phyloP scores from a whole-genome alignment of 2,888 invertebrate genomes.

The Galeruca laticollis region DNA sequence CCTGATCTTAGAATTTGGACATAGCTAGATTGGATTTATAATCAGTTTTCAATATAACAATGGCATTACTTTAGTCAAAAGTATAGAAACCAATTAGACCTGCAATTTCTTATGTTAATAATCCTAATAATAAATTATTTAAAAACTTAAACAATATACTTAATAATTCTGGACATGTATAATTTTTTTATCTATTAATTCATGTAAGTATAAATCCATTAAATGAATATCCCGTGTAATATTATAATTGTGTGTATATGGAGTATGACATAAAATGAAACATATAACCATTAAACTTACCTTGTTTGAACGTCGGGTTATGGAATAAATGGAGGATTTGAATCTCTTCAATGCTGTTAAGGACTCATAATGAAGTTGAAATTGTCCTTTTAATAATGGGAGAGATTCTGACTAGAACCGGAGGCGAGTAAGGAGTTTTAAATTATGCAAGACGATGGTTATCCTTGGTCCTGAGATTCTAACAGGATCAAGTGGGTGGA shows the following conservation, averaged over 20 bases:
- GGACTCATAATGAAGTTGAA: conserved; percentile 34
- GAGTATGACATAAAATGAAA: conserved; percentile 35
- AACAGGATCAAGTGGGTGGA: conserved; percentile 32
- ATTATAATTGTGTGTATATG: not conserved
- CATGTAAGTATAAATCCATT: conserved; percentile 6
- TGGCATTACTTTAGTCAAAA: no score
- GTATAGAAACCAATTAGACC: no score
- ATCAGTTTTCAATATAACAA: no score
- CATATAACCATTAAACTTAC: conserved; percentile 14
- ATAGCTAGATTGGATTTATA: no score
- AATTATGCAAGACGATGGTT: conserved; percentile 39
- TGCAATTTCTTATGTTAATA: no score
- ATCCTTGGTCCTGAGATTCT: conserved; percentile 34
- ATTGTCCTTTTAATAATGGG: conserved; percentile 37
- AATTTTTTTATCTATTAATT: no score
- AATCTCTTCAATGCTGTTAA: conserved; percentile 36
- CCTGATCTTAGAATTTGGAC: no score
- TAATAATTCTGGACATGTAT: no score
- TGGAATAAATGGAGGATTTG: conserved; percentile 34
- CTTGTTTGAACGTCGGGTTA: conserved; percentile 11
- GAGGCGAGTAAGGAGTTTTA: conserved; percentile 37
- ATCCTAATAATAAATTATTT: no score
- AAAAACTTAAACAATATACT: no score
- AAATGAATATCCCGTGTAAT: conserved; percentile 22
- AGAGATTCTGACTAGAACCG: conserved; percentile 23